Base-by-base conservation (phyloP, 1,140 invertebrate species). In the Plectrocnemia conspersa region DNA sequence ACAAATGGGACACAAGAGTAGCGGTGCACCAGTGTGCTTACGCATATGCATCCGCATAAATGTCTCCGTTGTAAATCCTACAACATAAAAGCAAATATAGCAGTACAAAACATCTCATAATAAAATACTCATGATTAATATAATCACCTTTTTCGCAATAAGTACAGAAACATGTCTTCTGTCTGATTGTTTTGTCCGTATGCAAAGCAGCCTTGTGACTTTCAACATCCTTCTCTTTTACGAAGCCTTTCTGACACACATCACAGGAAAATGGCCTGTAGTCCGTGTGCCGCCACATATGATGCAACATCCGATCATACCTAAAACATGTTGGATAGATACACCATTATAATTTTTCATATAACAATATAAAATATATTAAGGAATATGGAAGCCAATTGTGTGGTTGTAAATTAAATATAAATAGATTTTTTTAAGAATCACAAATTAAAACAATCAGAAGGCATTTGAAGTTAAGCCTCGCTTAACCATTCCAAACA, bases 181-280 rank as follows among this genome's bases (percentile, higher is more conserved):
- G 63, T 16, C 64, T 68, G 18, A 65, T 68, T 10, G 65, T 62
- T 32, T 71, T 57, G 24, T 45, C 70, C 9, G 68, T 65, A 54
- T 77, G 72, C 19, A 74, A 66, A 7, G 69, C 65, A n/a, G 66
- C 67, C 54, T 71, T 75, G 59, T 79, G 77, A 18, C 74, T 72
- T 11, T 66, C 66, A 9, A 79, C 59, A 25, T 74, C 72, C 49
- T 77, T 76, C 7, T 63, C 64, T 3, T 71, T 67, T 1, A 67
- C 59, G 52, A 78, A 79, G 10, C 68, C 66, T 19, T 69, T 69
- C 16, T 69, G 63, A 56, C 80, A 82, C 3, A 76, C 63, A 25
- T 75, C 71, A 57, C 79, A 82, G 50, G 70, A 77, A 64, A 66
- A 79, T 63, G 69, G 79, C 72, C 74, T 81, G 15, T 67, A 70